Base-by-base conservation (phyloP, 1,140 invertebrate species). In the Xylocopa sonorina region DNA sequence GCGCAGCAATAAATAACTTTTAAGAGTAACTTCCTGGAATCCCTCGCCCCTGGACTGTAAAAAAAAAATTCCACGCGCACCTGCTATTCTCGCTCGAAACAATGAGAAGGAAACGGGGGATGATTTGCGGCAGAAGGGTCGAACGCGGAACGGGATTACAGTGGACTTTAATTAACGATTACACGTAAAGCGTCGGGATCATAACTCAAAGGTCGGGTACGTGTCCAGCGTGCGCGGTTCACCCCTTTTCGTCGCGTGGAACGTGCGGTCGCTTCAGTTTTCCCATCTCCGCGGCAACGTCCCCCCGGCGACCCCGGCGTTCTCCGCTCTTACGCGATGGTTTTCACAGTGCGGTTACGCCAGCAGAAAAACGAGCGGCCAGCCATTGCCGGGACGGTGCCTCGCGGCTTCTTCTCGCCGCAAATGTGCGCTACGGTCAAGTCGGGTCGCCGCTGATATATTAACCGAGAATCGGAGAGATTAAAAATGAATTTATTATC, bases 91-190 rank as follows among this genome's bases (percentile, higher is more conserved):
- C n/a, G n/a, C n/a, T n/a, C n/a, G n/a, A n/a, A n/a, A n/a, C n/a
- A n/a, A n/a, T n/a, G n/a, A n/a, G n/a, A n/a, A n/a, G n/a, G n/a
- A n/a, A n/a, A n/a, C n/a, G 46, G 10, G 9, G 43, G 29, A 48
- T 58, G 6, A 57, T 41, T 60, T 41, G 69, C 46, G 67, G 69
- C 53, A 24, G n/a, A 69, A 46, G 32, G 69, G 48, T 18, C 43
- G 60, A 53, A 50, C 62, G 64, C 27, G 10, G 51, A 55, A 29
- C 41, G 60, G 29, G 77, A 38, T 69, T 64, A 50, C 48, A 32
- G 62, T 10, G 51, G 66, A 24, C 46, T 71, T 80, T 74, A 84
- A 84, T 84, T 74, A 83, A 83, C 82, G 82, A 84, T 84, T 75
- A 84, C n/a, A n/a, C n/a, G n/a, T 83, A 83, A 62, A 71, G 29